Base-by-base conservation (phyloP, 2,797 vertebrate genomes). In the Hydrocynus forskahlii region DNA sequence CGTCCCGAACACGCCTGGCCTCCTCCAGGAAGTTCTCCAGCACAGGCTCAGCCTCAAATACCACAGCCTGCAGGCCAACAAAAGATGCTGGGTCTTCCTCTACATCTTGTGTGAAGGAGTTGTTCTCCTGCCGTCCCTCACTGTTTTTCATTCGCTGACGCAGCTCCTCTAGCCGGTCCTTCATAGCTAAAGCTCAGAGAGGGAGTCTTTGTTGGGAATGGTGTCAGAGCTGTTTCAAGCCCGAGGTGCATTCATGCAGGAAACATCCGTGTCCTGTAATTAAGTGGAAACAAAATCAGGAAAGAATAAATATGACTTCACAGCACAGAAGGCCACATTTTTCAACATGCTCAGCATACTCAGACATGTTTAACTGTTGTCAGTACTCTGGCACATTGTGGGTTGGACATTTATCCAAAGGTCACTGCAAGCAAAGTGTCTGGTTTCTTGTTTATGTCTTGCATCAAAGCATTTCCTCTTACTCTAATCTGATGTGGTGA, bases 1-100 rank as follows among this genome's bases (percentile, higher is more conserved):
- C 94, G 17, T 95, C 93, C 85, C 95, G 93, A 76, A 99, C 92
- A 81, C 92, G 92, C 75, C 97, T 95, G 79, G 95, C 94, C 83
- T 97, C 96, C 0, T 92, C 91, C 63, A 99, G 89, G 76, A 97
- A 95, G 86, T 93, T 94, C 76, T 97, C 95, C 77, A 96, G 91
- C 78, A 97, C 52, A 2, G 97, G 96, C 77, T 99, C 96, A 82
- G 90, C 92, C 84, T 98, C 97, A 62, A 97, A 99, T 85, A 99
- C 90, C 81, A 99, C 94, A 35, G 97, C 97, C 90, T 97, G 93
- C 73, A 94, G 96, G 48, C 87, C 90, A 23, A 93, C 79, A 0
- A 23, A 88, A 0, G 23, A 89, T 23, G 87, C 87, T 0, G 90
- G 88, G 54, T 94, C 93, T 8, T 94, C 94, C 0, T 94, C 93